Evolutionary conservation across 1,140 invertebrate genomes (phyloP).

Genomic region (Chymomyza costata): DNA sequence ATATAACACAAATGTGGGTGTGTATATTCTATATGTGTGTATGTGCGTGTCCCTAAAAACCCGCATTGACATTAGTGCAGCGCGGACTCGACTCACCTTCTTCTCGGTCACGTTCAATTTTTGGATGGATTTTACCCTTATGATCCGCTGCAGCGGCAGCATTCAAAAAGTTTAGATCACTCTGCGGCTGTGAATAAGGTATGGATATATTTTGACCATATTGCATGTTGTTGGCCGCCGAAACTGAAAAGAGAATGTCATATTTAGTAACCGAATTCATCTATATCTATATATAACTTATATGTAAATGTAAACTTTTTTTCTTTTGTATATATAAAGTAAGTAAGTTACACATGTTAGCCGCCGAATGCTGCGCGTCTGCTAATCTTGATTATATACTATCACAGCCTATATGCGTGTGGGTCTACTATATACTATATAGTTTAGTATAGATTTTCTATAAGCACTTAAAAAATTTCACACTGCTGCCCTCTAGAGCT

Average conservation of each 20-base stretch:
- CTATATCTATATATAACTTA: too few species aligned
- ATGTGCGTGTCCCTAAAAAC: conserved; percentile 1
- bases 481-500: conserved; percentile 5
- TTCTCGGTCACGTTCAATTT: conserved; percentile 75
- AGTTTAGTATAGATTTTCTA: conserved; percentile 10
- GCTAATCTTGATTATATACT: too few species aligned
- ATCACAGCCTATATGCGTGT: conserved; percentile 16
- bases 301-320: too few species aligned
- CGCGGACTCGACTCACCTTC: conserved; percentile 66
- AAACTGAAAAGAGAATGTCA: conserved; percentile 52
- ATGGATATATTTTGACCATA: conserved; percentile 75
- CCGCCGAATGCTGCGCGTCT: too few species aligned
- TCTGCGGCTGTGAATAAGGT: conserved; percentile 74
- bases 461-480: conserved; percentile 14
- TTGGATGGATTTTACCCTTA: conserved; percentile 75
- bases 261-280: too few species aligned
- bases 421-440: conserved; percentile 18
- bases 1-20: conserved; percentile 5
- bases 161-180: conserved; percentile 74
- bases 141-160: conserved; percentile 67
- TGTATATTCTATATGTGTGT: conserved; percentile 11
- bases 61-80: conserved; percentile 3
- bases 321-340: too few species aligned
- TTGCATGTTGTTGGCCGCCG: conserved; percentile 74
- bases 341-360: too few species aligned